phyloP scores from a whole-genome alignment of 2,113 vertebrate species.

The Sturnus vulgaris region DNA sequence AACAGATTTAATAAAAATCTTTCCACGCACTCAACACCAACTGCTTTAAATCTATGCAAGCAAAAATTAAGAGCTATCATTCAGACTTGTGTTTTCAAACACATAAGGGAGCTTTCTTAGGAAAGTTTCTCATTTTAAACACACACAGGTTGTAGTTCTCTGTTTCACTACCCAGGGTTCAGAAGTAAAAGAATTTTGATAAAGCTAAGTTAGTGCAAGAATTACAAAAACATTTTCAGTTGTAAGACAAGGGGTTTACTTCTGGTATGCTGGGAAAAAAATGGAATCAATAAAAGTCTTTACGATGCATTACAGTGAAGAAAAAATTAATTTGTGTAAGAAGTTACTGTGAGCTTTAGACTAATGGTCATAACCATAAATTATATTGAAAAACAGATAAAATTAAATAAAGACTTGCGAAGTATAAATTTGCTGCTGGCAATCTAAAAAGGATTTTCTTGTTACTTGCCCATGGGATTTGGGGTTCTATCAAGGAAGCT shows the following conservation, averaged over 20 bases:
- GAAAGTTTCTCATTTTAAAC: not conserved
- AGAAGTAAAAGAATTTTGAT: not conserved
- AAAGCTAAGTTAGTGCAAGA: not conserved
- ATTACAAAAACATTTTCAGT: constrained; percentile 50
- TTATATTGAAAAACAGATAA: constrained; percentile 55
- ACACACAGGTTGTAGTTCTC: not conserved
- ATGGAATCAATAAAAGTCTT: constrained; percentile 50
- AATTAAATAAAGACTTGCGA: constrained; percentile 67
- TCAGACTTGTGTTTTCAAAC: not conserved
- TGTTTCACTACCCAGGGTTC: not conserved
- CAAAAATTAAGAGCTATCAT: not conserved
- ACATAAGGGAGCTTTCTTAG: not conserved
- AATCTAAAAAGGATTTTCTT: constrained; percentile 71
- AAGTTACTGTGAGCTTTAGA: constrained; percentile 50
- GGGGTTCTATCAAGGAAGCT: constrained; percentile 59
- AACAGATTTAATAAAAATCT: not conserved
- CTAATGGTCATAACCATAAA: constrained; percentile 58
- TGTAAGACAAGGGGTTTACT: constrained; percentile 13
- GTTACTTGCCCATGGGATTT: constrained; percentile 58
- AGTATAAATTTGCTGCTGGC: constrained; percentile 65
- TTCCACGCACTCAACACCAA: not conserved
- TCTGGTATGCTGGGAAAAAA: not conserved
- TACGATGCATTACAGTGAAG: constrained; percentile 11
- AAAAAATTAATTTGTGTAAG: constrained; percentile 64
- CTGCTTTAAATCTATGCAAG: not conserved